Conservation (phyloP, 30 jellyfish, hydroid and myxozoan species). For the Catostylus mosaicus region DNA sequence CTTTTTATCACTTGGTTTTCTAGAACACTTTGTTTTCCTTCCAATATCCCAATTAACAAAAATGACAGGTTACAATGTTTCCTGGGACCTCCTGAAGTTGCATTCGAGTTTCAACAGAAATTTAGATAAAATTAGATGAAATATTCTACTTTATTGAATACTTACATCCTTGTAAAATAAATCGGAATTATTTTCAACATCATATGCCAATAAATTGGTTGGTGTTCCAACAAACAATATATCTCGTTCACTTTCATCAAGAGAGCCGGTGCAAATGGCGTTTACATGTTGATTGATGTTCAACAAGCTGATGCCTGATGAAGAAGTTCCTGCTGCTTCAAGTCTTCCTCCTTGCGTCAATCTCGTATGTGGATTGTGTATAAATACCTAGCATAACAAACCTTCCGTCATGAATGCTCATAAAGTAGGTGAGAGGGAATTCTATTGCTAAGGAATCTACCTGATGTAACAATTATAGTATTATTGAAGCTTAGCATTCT, state of each 20-base stretch:
- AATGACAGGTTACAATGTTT: no score
- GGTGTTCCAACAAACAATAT: conserved; percentile 93
- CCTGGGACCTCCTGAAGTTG: no score
- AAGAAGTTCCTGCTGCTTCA: conserved; percentile 48
- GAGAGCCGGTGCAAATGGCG: conserved; percentile 78
- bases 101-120: no score
- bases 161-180: conserved; percentile 94
- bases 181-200: conserved; percentile 94
- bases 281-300: conserved; percentile 93
- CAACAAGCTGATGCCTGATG: conserved; percentile 70
- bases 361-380: conserved; percentile 90
- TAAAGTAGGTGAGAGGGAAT: no score
- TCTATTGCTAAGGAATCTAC: no score
- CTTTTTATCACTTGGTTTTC: no score
- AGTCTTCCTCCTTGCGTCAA: conserved; percentile 81
- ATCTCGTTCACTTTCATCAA: conserved; percentile 78
- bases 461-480: no score
- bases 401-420: no score
- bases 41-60: no score
- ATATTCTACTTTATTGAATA: not conserved
- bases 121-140: no score
- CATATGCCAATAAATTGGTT: conserved; percentile 91
- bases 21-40: no score
- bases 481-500: no score
- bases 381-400: conserved; percentile 79